These are phyloP conservation scores for Corydoras maculifer DNA, from an alignment of 2,113 vertebrate species.

Conservation along the genomic window DNA sequence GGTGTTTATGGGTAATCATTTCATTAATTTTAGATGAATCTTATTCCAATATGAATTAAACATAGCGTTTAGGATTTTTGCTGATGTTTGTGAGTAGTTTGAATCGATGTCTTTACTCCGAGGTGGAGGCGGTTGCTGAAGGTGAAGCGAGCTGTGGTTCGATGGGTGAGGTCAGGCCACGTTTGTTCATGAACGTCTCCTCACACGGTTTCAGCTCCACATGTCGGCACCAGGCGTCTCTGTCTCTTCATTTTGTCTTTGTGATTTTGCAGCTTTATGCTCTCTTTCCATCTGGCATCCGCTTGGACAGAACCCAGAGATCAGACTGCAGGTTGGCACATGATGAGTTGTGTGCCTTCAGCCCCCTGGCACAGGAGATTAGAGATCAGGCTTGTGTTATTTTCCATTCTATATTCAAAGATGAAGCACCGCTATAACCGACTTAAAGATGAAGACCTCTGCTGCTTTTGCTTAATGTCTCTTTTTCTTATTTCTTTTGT, in stretches of 20 bases:
- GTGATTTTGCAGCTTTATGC: conserved; percentile 5
- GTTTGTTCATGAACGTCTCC: conserved; percentile 38
- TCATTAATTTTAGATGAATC: conserved; percentile 35
- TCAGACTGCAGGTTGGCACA: conserved; percentile 33
- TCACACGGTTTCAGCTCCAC: conserved; percentile 20
- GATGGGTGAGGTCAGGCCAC: conserved; percentile 12
- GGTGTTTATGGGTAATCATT: conserved; percentile 10
- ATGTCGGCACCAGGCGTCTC: conserved; percentile 17
- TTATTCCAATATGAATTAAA: conserved; percentile 7
- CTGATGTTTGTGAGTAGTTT: no score
- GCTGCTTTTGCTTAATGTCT: not conserved
- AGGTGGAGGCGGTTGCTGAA: not conserved
- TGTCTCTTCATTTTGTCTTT: conserved; percentile 6
- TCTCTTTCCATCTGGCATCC: conserved; percentile 10
- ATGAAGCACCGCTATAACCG: not conserved
- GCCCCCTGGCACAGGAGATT: conserved; percentile 1
- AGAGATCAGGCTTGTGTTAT: not conserved
- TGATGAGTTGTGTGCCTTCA: conserved; percentile 1
- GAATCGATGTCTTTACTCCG: no score
- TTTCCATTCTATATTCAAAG: not conserved
- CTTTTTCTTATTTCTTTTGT: not conserved
- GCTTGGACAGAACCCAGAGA: conserved; percentile 33
- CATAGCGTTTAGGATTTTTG: no score
- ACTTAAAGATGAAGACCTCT: not conserved
- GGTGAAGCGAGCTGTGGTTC: not conserved